Conservation (phyloP, 1,140 invertebrate species). For the Drosophila lacteicornis region DNA sequence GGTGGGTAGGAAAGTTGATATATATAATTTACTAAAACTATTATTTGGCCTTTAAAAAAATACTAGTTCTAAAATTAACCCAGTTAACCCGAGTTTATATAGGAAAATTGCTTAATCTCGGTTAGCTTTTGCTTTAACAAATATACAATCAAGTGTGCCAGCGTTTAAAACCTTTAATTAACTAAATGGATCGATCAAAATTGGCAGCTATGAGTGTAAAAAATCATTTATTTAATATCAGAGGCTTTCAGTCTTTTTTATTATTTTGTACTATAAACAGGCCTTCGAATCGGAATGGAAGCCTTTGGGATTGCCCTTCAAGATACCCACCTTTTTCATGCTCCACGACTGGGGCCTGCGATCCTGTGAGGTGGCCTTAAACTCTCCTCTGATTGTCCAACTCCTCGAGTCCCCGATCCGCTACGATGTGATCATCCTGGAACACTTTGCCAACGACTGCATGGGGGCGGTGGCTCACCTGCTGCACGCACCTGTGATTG, state of each 20-base stretch:
- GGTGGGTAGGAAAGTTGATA: conserved; percentile 28
- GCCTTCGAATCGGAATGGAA: conserved; percentile 42
- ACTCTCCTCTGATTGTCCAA: conserved; percentile 75
- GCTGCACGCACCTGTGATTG: conserved; percentile 86
- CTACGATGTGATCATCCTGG: conserved; percentile 88
- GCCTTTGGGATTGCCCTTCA: conserved; percentile 51
- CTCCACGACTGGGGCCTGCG: conserved; percentile 71
- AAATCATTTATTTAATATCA: background rate
- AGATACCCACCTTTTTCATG: conserved; percentile 65
- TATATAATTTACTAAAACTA: background rate
- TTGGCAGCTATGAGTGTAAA: background rate
- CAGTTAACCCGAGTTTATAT: background rate
- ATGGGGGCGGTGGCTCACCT: conserved; percentile 86
- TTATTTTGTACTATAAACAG: conserved; percentile 9
- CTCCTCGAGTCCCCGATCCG: conserved; percentile 84
- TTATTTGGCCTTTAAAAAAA: background rate
- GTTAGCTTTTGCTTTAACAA: background rate
- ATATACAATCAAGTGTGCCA: conserved; percentile 3
- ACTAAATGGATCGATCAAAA: background rate
- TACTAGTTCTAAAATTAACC: background rate
- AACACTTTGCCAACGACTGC: conserved; percentile 88
- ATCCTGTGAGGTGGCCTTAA: conserved; percentile 86
- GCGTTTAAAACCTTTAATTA: background rate
- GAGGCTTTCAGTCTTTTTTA: no score
- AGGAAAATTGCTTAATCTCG: background rate